A percentile compares a stretch with the other conserved stretches of the same genome.
Conservation (phyloP, 2,888 invertebrate genomes). For the Eumerus sabulonum region DNA sequence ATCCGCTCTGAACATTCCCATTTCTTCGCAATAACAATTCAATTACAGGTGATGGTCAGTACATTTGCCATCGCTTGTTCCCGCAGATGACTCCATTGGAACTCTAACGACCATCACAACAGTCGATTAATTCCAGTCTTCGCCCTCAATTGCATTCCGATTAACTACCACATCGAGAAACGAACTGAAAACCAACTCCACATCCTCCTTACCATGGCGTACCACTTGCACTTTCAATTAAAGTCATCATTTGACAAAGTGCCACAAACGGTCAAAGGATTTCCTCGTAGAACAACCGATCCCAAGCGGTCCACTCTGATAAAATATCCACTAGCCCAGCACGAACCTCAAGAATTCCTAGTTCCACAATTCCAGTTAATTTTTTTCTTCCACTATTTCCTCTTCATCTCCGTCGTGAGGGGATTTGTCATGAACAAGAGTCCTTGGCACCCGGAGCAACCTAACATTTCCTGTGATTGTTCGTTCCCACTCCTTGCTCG, state of each 20-base stretch:
- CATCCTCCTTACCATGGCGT: neutral
- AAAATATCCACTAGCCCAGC: neutral
- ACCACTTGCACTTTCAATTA: slow-evolving; percentile 40
- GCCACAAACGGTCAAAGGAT: slow-evolving; percentile 40
- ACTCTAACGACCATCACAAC: neutral
- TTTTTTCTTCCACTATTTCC: neutral
- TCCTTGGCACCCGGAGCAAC: slow-evolving; percentile 4
- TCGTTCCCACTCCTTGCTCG: neutral
- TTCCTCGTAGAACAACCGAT: slow-evolving; percentile 30
- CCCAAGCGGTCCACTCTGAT: slow-evolving; percentile 15
- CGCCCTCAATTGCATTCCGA: slow-evolving; percentile 19
- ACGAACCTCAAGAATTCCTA: slow-evolving; percentile 22
- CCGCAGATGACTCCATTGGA: neutral
- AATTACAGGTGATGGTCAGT: too few species aligned
- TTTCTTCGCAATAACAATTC: too few species aligned
- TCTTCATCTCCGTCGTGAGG: neutral
- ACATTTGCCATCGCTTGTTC: too few species aligned
- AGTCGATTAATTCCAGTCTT: slow-evolving; percentile 9
- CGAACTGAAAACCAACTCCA: too few species aligned
- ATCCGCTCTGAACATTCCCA: too few species aligned
- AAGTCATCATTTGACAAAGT: slow-evolving; percentile 44
- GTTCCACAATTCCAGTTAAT: slow-evolving; percentile 11
- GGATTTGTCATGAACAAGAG: slow-evolving; percentile 49
- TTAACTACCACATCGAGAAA: slow-evolving; percentile 9
- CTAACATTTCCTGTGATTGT: slow-evolving; percentile 28